Evolutionary conservation across 1,140 invertebrate genomes (phyloP), one percentile per base, ranked within the genome.

Genomic region (Eriocheir sinensis): DNA sequence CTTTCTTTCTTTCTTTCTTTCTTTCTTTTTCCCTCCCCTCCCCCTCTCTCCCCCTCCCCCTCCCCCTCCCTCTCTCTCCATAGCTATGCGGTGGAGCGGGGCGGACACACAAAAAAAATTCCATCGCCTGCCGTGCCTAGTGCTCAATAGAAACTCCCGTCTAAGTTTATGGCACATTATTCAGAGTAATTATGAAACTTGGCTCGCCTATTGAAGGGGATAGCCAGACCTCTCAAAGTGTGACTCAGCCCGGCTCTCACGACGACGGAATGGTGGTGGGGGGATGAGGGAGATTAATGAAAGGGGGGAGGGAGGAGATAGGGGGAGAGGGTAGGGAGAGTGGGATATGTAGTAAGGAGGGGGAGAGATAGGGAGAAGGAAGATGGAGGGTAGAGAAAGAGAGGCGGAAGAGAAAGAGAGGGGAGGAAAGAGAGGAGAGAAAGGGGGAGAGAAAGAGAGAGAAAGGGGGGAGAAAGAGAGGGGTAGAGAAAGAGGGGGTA

Each of bases 171-270:
- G n/a, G 60, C 60, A n/a, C 60, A 72, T 72, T 72, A 72, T n/a
- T 72, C 60, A 72, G 60, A 72, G 60, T 72, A n/a, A 72, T 72
- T 72, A 72, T 72, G 60, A 72, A 72, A 72, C 60, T 72, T 72
- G 60, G 60, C 27, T n/a, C 60, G 27, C 60, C 60, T 21, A 72
- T 72, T 72, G 60, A 72, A 72, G 60, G 27, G 60, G 60, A 72
- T 72, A n/a, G n/a, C n/a, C n/a, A n/a, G 60, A 72, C 60, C 21
- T 8, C 60, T 72, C 60, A 72, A 72, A 72, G 4, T 72, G 48
- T 72, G 60, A 72, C 60, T 72, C 60, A 72, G 12, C 21, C 60
- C n/a, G 60, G n/a, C 60, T 72, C 60, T n/a, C 60, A 8, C 4
- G 44, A 72, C n/a, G 60, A n/a, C 60, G 60, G 60, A 72, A 72